Conservation (phyloP, 2,113 vertebrate genomes). For the Hippolais icterina region DNA sequence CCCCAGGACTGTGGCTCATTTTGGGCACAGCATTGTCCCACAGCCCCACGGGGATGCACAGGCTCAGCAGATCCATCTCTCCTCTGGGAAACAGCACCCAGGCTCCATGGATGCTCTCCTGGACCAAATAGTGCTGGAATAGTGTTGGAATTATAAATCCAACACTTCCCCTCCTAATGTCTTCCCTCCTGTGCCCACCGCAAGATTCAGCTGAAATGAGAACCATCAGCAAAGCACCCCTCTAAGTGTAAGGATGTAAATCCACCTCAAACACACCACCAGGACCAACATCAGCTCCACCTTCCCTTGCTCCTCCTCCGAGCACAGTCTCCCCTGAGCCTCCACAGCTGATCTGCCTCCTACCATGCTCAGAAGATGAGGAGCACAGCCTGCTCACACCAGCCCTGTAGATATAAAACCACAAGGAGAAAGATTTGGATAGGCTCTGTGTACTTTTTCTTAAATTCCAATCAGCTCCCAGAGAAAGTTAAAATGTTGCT, state of each 20-base stretch:
- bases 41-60: rapidly evolving
- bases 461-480: background rate
- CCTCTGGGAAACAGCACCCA: background rate
- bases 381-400: background rate
- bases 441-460: background rate
- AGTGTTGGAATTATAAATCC: background rate
- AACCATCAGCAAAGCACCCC: background rate
- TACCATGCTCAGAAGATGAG: background rate
- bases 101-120: background rate
- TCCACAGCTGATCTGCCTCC: background rate
- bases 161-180: rapidly evolving
- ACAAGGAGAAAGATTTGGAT: background rate
- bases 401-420: background rate
- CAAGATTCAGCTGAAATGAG: background rate
- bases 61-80: background rate
- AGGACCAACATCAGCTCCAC: background rate
- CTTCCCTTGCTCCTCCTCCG: background rate
- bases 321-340: background rate
- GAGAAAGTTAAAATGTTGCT: background rate
- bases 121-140: background rate
- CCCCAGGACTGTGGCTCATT: background rate
- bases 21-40: background rate
- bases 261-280: background rate
- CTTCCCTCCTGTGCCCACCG: background rate
- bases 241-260: background rate